Percentiles rank a stretch among this genome's conserved stretches.
Conservation (phyloP, 2,888 invertebrate genomes). For the Cosmia pyralina region DNA sequence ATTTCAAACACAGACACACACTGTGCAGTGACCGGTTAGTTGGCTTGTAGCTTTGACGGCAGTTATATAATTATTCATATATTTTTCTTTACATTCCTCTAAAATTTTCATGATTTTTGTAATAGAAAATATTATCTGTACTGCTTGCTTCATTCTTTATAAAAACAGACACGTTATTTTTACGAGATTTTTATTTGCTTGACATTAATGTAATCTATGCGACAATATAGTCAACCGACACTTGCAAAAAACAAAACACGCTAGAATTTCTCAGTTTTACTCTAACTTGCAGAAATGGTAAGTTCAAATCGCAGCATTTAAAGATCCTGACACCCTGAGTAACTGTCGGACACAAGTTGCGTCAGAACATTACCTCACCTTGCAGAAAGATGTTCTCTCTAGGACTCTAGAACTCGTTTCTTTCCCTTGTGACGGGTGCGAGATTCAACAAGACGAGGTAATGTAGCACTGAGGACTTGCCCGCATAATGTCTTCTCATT, state of each 20-base stretch:
- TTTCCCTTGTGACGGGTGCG: conserved; percentile 44
- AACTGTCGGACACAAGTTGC: conserved; percentile 40
- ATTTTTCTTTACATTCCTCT: not conserved
- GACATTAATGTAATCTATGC: not conserved
- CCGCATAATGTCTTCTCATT: conserved; percentile 27
- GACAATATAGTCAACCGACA: not conserved
- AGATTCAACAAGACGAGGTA: conserved; percentile 48
- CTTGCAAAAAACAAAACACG: not conserved
- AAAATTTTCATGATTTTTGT: not conserved
- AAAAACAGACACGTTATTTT: not conserved
- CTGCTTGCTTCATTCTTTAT: not conserved
- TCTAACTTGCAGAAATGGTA: conserved; percentile 15
- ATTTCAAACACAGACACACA: conserved; percentile 37
- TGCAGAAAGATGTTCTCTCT: conserved; percentile 48
- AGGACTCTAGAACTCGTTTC: conserved; percentile 53
- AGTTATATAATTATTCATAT: conserved; percentile 6
- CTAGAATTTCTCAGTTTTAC: conserved; percentile 3
- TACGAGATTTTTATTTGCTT: not conserved
- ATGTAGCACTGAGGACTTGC: conserved; percentile 31
- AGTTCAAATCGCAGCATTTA: conserved; percentile 25
- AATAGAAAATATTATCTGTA: not conserved
- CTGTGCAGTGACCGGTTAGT: conserved; percentile 25
- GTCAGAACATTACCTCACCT: conserved; percentile 43
- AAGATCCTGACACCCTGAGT: conserved; percentile 50
- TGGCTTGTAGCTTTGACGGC: not conserved